These are phyloP conservation scores for Tragelaphus strepsiceros DNA, from an alignment of 2,113 vertebrate species.

Conservation along the genomic window DNA sequence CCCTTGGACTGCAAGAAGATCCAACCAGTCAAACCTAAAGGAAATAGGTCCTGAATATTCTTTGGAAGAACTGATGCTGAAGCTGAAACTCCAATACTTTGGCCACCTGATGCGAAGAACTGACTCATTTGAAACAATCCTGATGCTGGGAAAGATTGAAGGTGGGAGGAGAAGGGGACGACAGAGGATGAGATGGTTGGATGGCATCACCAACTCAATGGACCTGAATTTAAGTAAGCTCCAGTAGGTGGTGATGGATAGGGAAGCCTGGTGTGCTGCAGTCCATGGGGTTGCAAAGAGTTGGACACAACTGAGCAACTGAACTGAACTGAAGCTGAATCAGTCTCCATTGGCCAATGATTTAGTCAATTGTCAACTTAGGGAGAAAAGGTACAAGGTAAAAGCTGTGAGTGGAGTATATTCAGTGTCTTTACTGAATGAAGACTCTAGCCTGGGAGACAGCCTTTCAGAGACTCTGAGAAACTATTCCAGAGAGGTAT, in stretches of 20 bases:
- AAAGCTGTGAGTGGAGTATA: neutral
- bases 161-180: fast-evolving
- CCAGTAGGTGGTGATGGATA: neutral
- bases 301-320: neutral
- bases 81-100: neutral
- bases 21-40: neutral
- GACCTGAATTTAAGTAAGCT: neutral
- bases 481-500: neutral
- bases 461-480: neutral
- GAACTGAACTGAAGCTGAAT: neutral
- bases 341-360: neutral
- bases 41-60: neutral
- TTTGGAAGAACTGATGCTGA: neutral
- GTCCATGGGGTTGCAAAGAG: neutral
- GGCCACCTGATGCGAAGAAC: neutral
- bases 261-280: neutral
- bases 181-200: neutral
- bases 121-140: neutral
- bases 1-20: neutral
- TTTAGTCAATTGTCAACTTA: neutral
- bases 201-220: neutral
- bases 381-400: neutral
- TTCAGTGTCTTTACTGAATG: neutral
- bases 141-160: neutral
- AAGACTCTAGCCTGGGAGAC: neutral